A percentile compares a stretch with the other conserved stretches of the same genome.
phyloP scores from a whole-genome alignment of 2,113 vertebrate genomes.

The Toxotes chatareus region DNA sequence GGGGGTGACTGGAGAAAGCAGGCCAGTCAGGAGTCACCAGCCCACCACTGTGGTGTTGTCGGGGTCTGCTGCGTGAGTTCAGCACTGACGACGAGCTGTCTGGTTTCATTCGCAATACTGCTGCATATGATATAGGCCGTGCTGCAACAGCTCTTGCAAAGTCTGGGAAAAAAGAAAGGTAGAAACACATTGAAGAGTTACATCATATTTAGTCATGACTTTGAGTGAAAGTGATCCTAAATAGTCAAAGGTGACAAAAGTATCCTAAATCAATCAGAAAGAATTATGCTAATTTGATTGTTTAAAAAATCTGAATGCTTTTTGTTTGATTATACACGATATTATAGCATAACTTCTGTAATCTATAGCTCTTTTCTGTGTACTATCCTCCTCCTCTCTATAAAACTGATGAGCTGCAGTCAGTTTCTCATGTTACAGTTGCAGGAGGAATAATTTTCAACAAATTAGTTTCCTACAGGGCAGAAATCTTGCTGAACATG shows the following conservation, averaged over 20 bases:
- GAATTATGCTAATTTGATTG: neutral
- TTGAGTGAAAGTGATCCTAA: neutral
- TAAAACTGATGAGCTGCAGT: neutral
- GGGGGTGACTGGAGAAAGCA: constrained; percentile 83
- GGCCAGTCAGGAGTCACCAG: constrained; percentile 85
- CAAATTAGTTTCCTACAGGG: neutral
- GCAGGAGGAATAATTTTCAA: constrained; percentile 4
- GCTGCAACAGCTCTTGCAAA: constrained; percentile 86
- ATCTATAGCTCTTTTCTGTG: neutral
- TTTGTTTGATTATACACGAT: no score
- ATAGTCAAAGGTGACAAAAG: neutral
- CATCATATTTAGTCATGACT: neutral
- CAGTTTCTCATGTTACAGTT: neutral
- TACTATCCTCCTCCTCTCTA: neutral
- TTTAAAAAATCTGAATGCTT: neutral
- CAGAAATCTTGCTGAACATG: neutral
- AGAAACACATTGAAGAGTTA: neutral
- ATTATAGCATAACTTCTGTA: neutral
- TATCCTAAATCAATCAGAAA: neutral
- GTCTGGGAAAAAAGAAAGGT: constrained; percentile 75
- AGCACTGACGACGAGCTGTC: constrained; percentile 87
- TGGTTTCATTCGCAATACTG: constrained; percentile 90
- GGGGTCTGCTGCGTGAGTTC: constrained; percentile 85
- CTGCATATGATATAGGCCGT: constrained; percentile 88
- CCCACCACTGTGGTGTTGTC: constrained; percentile 79